Base-by-base conservation (phyloP, 1,140 invertebrate genomes). In the Rhagoletis pomonella region DNA sequence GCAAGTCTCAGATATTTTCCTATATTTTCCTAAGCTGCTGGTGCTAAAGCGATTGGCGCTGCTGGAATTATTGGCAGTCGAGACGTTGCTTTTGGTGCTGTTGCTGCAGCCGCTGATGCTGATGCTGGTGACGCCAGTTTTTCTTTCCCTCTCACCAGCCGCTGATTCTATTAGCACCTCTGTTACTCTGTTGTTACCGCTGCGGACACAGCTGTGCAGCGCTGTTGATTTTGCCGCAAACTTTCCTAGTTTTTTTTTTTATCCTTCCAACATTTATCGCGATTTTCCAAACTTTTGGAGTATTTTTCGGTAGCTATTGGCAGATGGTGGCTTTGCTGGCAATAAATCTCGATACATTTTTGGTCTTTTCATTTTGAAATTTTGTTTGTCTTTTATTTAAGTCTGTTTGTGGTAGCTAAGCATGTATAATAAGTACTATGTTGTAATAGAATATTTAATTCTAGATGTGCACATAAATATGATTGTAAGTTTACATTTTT, bases 101-200 rank as follows among this genome's bases (percentile, higher is more conserved):
- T 7, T 39, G 42, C 67, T 44, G n/a, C 19, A 44, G 67, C 39
- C 42, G 7, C 12, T 42, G 42, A 47, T 73, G 67, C 14, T 14
- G 81, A 58, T 6, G 50, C 50, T 29, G 81, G 4, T 39, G 77
- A n/a, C n/a, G 14, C 65, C 39, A 29, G 65, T 42, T 67, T 19
- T 42, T 67, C 65, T 14, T 19, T 1, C 50, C 5, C 50, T 0
- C 64, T 67, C 39, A 12, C 9, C 19, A 44, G 67, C 39, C 42
- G 7, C 12, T 42, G 42, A 47, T 73, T 73, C 44, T 73, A 73
- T 73, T 73, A 73, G 67, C 67, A 73, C 67, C 17, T 44, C 67
- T 42, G 5, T 12, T 6, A 29, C 17, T 44, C 67, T 42, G 5
- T 12, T 6, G 65, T n/a, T 64, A n/a, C 17, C 17, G 17, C n/a